These are phyloP conservation scores for Leptoteleia sp. DNA, from an alignment of 1,140 invertebrate species.

Conservation along the genomic window DNA sequence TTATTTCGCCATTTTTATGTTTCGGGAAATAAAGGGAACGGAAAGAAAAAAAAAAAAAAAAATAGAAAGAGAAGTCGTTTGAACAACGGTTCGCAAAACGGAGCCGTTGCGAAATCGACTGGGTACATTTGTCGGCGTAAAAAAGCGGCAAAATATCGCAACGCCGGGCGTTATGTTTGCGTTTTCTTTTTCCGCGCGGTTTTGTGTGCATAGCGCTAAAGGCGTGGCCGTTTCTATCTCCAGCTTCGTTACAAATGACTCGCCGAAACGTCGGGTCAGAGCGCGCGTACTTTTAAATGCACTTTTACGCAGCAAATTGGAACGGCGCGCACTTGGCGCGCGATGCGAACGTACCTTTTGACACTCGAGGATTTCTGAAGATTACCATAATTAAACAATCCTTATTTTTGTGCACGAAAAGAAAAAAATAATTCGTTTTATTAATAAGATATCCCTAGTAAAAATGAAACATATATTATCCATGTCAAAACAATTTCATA, in stretches of 20 bases:
- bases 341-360: neutral
- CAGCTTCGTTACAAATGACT: constrained; percentile 42
- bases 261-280: constrained; percentile 17
- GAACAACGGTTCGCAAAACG: constrained; percentile 28
- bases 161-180: constrained; percentile 40
- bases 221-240: constrained; percentile 29
- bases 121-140: constrained; percentile 31
- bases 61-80: constrained; percentile 15
- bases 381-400: no score
- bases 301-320: no score
- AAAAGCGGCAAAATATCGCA: constrained; percentile 39
- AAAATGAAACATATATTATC: no score
- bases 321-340: neutral
- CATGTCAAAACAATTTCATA: no score
- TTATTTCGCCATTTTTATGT: neutral
- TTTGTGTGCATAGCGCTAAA: constrained; percentile 38
- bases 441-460: no score
- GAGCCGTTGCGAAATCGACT: constrained; percentile 31
- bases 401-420: no score
- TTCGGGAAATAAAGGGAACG: neutral
- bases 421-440: no score
- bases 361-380: no score
- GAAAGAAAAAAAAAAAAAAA: no score
- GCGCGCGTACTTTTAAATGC: constrained; percentile 18
- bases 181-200: constrained; percentile 49